Conservation (phyloP, 2,888 invertebrate genomes). For the Agrotis segetum region DNA sequence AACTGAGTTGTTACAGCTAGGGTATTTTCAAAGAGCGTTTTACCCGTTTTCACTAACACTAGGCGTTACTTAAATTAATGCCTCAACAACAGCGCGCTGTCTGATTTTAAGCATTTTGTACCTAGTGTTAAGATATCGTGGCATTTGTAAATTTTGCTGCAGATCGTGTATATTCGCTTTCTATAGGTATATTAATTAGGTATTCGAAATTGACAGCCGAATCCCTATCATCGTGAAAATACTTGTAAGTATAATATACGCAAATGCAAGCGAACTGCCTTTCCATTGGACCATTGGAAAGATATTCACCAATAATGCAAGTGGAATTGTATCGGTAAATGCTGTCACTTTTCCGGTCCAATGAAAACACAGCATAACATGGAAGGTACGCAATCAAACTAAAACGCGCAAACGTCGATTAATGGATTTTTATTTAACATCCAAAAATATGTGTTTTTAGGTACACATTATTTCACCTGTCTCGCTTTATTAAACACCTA, state of each 20-base stretch:
- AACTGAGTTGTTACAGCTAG: no score
- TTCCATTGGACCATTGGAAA: neutral
- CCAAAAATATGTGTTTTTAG: neutral
- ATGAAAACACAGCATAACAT: conserved; percentile 9
- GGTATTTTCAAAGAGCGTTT: neutral
- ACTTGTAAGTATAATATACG: no score
- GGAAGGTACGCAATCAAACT: conserved; percentile 8
- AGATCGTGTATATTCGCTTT: no score
- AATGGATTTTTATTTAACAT: neutral
- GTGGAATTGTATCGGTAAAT: neutral
- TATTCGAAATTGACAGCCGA: neutral
- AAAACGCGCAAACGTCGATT: conserved; percentile 23
- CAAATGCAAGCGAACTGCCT: conserved; percentile 7
- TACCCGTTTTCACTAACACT: neutral
- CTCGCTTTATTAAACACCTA: neutral
- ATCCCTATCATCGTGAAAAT: neutral
- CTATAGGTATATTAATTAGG: no score
- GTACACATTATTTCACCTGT: neutral
- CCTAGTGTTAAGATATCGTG: no score
- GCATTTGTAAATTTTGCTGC: no score
- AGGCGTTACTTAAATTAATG: neutral
- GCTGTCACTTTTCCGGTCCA: neutral
- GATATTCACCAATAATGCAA: neutral
- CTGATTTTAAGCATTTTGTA: neutral
- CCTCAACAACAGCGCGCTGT: neutral